Evolutionary conservation across 2,797 vertebrate species (phyloP).

Genomic region (Poeciliopsis presidionis): DNA sequence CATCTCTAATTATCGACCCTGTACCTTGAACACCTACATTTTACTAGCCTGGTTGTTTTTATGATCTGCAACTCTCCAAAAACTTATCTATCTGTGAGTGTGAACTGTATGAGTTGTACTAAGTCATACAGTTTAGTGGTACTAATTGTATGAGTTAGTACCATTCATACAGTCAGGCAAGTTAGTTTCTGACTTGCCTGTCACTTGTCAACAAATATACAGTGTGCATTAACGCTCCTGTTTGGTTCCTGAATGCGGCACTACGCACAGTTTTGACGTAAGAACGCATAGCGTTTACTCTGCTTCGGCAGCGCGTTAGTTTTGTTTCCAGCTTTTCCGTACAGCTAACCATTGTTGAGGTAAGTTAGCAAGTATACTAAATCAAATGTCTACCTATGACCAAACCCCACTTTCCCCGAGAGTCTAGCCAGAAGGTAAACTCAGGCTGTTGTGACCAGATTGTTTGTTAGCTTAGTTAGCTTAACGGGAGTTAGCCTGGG

Average conservation of each 20-base stretch:
- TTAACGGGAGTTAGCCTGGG: constrained; percentile 3
- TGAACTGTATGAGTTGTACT: too few species aligned
- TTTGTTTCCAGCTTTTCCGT: constrained; percentile 24
- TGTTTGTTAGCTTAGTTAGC: constrained; percentile 29
- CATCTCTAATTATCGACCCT: neutral
- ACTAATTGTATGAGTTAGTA: too few species aligned
- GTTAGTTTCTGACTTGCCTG: neutral
- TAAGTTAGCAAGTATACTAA: neutral
- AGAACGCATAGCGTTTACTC: constrained; percentile 22
- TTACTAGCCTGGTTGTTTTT: neutral
- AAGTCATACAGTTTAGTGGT: neutral
- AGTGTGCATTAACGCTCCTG: neutral
- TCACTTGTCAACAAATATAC: neutral
- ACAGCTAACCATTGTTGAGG: neutral
- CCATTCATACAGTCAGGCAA: neutral
- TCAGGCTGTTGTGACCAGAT: neutral
- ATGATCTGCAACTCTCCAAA: neutral
- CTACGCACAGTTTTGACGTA: constrained; percentile 31
- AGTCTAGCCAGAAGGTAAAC: neutral
- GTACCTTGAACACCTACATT: neutral
- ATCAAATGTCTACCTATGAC: neutral
- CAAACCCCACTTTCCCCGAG: neutral
- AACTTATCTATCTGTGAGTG: neutral
- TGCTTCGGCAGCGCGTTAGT: constrained; percentile 43
- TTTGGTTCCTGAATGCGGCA: constrained; percentile 22